Evolutionary conservation across 2,113 vertebrate species (phyloP).

Genomic region (Petroica traversi): DNA sequence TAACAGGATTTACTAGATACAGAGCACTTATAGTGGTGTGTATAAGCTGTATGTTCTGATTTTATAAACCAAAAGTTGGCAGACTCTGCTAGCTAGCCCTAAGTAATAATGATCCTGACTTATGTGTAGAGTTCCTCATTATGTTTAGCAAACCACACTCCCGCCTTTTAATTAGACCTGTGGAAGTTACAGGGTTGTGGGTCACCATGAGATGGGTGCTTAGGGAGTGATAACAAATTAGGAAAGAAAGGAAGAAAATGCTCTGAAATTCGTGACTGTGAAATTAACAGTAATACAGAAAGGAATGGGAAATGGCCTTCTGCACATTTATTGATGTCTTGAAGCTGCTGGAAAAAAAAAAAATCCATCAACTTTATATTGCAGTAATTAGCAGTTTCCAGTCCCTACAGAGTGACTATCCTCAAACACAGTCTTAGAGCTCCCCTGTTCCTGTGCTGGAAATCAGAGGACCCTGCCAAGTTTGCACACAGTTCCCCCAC

Average conservation of each 20-base stretch:
- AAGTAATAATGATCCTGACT: not conserved
- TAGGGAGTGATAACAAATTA: not conserved
- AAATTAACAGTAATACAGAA: not conserved
- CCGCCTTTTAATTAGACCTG: not conserved
- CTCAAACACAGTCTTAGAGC: not conserved
- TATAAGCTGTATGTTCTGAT: not conserved
- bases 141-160: not conserved
- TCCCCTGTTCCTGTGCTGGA: not conserved
- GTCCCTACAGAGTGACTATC: not conserved
- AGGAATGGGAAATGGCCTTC: not conserved
- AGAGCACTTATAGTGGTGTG: not conserved
- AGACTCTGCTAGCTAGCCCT: not conserved
- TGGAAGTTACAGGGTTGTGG: not conserved
- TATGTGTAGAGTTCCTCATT: not conserved
- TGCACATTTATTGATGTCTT: not conserved
- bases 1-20: not conserved
- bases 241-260: not conserved
- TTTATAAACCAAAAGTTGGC: not conserved
- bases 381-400: not conserved
- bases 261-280: not conserved
- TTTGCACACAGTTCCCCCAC: not conserved
- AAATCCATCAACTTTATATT: not conserved
- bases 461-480: not conserved
- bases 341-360: not conserved
- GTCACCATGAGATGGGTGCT: not conserved